Evolutionary conservation across 2,797 vertebrate genomes (phyloP).

Genomic region (Bryconaethiops microstoma): DNA sequence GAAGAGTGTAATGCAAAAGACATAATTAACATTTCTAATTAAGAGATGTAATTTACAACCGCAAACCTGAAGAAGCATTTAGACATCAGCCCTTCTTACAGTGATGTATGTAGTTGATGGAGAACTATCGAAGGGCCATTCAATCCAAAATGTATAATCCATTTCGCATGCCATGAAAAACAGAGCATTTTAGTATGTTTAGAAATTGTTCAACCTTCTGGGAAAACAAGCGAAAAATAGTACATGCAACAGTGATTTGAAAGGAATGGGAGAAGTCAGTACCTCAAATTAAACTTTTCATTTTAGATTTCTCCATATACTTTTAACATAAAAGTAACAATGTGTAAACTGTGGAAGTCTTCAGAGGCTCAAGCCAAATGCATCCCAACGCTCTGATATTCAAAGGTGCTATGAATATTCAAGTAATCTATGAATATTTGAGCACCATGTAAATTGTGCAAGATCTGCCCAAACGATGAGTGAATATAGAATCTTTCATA

Average conservation of each 20-base stretch:
- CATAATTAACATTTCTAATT: no score
- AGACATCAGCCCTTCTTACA: no score
- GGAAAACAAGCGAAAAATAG: neutral
- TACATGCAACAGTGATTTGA: neutral
- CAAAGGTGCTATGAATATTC: slow-evolving; percentile 43
- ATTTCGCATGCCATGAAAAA: neutral
- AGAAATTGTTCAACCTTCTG: neutral
- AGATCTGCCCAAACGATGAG: slow-evolving; percentile 34
- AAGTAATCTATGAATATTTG: slow-evolving; percentile 50
- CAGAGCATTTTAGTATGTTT: neutral
- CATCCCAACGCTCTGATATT: slow-evolving; percentile 24
- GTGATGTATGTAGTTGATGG: no score
- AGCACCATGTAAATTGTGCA: slow-evolving; percentile 33
- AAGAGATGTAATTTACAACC: no score
- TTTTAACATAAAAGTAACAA: neutral
- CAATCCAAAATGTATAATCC: neutral
- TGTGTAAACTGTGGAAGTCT: neutral
- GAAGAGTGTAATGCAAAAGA: neutral
- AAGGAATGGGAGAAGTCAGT: neutral
- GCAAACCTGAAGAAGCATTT: no score
- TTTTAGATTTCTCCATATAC: neutral
- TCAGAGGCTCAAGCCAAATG: neutral
- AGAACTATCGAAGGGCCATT: no score
- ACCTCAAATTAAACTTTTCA: neutral
- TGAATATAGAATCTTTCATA: slow-evolving; percentile 36